Conservation (phyloP, 2,113 vertebrate genomes). For the Tangachromis dhanisi region DNA sequence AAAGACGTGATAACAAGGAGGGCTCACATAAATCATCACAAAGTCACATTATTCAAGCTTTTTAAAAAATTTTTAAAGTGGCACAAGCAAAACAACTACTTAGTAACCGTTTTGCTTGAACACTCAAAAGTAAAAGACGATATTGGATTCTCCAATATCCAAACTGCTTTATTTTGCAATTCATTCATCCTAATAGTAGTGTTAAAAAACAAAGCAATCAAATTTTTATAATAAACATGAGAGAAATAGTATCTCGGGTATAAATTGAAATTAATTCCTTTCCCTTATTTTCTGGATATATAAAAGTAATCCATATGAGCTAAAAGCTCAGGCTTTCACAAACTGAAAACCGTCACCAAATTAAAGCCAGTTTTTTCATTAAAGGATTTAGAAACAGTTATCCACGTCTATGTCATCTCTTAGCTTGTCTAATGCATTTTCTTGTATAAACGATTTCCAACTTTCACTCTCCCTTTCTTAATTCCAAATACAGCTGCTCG, state of each 20-base stretch:
- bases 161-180: neutral
- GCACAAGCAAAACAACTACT: neutral
- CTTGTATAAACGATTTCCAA: neutral
- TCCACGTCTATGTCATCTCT: fast-evolving
- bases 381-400: neutral
- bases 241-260: fast-evolving
- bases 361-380: neutral
- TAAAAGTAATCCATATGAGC: neutral
- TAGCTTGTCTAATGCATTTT: neutral
- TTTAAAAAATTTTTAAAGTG: neutral
- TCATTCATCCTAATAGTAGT: neutral
- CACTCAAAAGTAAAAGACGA: neutral
- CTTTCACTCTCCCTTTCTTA: neutral
- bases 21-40: neutral
- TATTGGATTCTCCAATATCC: fast-evolving
- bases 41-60: neutral
- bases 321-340: fast-evolving
- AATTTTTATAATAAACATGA: neutral
- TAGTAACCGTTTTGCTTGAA: neutral
- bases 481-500: neutral
- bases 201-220: neutral
- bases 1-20: neutral
- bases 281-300: fast-evolving
- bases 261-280: neutral
- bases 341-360: neutral